Evolutionary conservation across 2,113 vertebrate species (phyloP).

Genomic region (Eretmochelys imbricata): DNA sequence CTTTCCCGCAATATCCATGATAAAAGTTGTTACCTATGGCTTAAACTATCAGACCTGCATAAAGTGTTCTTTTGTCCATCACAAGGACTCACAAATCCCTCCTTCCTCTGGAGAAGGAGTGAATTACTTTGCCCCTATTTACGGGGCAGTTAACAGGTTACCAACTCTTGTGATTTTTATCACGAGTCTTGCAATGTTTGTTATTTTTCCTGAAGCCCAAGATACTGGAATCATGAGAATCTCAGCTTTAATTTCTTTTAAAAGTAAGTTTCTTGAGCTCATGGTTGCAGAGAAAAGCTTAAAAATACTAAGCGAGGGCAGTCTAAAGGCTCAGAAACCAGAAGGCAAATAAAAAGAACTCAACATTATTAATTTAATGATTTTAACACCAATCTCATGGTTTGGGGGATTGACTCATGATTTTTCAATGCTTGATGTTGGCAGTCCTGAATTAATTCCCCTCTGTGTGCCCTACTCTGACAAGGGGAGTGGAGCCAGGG

Average conservation of each 20-base stretch:
- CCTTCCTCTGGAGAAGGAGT: not conserved
- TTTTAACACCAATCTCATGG: not conserved
- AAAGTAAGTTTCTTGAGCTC: not conserved
- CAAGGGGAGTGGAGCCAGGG: not conserved
- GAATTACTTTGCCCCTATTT: not conserved
- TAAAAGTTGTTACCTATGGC: not conserved
- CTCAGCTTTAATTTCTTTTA: not conserved
- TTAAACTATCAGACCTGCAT: not conserved
- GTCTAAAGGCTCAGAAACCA: not conserved
- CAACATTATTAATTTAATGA: not conserved
- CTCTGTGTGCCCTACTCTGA: not conserved
- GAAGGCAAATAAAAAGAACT: not conserved
- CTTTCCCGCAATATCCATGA: not conserved
- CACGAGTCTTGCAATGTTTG: not conserved
- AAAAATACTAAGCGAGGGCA: not conserved
- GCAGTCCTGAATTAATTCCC: not conserved
- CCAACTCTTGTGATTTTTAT: not conserved
- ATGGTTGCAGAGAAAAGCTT: not conserved
- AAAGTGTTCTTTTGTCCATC: not conserved
- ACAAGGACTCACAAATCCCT: not conserved
- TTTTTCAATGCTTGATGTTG: not conserved
- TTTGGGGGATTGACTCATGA: not conserved
- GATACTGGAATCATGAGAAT: not conserved
- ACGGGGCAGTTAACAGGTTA: not conserved
- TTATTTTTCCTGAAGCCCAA: not conserved